Conservation (phyloP, 2,797 vertebrate genomes). For the Cacajao melanocephalus region DNA sequence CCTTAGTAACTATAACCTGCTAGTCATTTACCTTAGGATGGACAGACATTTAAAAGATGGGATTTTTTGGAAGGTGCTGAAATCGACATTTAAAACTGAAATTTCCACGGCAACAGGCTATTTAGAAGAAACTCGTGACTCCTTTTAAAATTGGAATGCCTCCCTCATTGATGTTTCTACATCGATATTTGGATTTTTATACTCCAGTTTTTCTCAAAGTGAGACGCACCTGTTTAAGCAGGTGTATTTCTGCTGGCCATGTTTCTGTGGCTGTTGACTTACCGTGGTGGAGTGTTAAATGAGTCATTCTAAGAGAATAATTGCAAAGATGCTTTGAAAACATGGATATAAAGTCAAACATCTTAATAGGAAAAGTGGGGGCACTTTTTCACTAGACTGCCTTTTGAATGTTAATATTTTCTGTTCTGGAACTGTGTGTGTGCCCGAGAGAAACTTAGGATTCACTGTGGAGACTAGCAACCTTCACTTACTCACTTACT, state of each 20-base stretch:
- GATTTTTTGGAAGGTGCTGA: not conserved
- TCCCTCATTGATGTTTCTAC: not conserved
- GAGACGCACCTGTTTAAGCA: not conserved
- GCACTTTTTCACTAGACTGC: not conserved
- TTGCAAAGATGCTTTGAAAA: constrained; percentile 13
- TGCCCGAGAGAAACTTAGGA: not conserved
- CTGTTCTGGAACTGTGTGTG: not conserved
- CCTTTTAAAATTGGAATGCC: not conserved
- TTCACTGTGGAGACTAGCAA: not conserved
- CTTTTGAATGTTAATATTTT: not conserved
- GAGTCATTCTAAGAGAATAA: not conserved
- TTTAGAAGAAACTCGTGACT: constrained; percentile 38
- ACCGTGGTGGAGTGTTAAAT: not conserved
- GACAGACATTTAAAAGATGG: not conserved
- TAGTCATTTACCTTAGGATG: not conserved
- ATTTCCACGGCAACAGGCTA: constrained; percentile 43
- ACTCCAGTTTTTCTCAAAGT: not conserved
- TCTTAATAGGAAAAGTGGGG: not conserved
- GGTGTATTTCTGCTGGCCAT: not conserved
- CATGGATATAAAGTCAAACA: not conserved
- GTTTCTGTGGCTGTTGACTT: not conserved
- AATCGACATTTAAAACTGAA: constrained; percentile 12
- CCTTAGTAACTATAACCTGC: not conserved
- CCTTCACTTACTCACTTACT: rapidly evolving
- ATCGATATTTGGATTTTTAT: not conserved